Evolutionary conservation across 2,888 invertebrate species (phyloP).

Genomic region (Kuschelorhynchus macadamiae): DNA sequence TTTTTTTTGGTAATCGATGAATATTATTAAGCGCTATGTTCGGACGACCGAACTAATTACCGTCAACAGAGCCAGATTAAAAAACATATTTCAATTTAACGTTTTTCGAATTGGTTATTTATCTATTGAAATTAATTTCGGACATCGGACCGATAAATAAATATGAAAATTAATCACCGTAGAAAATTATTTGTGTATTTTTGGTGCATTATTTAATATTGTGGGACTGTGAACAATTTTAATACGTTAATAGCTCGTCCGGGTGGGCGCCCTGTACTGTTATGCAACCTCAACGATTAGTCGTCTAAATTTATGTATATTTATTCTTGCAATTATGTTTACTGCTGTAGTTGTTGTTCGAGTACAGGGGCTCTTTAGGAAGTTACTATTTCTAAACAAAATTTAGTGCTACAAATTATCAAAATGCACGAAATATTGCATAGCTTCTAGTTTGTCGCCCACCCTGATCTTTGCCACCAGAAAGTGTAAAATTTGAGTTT

Average conservation of each 20-base stretch:
- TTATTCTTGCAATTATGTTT: constrained; percentile 11
- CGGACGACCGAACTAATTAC: no score
- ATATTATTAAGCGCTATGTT: no score
- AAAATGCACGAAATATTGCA: no score
- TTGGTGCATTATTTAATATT: constrained; percentile 38
- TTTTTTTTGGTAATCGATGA: no score
- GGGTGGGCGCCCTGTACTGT: background rate
- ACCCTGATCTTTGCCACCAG: no score
- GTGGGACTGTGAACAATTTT: constrained; percentile 30
- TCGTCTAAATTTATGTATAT: constrained; percentile 43
- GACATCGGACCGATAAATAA: constrained; percentile 38
- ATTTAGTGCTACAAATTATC: no score
- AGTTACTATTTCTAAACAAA: no score
- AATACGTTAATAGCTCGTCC: constrained; percentile 32
- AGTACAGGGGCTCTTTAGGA: background rate
- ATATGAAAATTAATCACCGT: constrained; percentile 46
- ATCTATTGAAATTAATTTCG: constrained; percentile 45
- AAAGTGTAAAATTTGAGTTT: no score
- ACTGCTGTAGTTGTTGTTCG: constrained; percentile 16
- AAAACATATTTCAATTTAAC: constrained; percentile 30
- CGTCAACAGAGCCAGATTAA: background rate
- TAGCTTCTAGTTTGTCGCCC: no score
- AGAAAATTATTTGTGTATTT: constrained; percentile 39
- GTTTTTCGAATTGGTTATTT: constrained; percentile 31
- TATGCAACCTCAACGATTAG: constrained; percentile 21